Evolutionary conservation across 2,113 vertebrate species (phyloP), one percentile per base, ranked within the genome.

Genomic region (Genyomyrus donnyi): DNA sequence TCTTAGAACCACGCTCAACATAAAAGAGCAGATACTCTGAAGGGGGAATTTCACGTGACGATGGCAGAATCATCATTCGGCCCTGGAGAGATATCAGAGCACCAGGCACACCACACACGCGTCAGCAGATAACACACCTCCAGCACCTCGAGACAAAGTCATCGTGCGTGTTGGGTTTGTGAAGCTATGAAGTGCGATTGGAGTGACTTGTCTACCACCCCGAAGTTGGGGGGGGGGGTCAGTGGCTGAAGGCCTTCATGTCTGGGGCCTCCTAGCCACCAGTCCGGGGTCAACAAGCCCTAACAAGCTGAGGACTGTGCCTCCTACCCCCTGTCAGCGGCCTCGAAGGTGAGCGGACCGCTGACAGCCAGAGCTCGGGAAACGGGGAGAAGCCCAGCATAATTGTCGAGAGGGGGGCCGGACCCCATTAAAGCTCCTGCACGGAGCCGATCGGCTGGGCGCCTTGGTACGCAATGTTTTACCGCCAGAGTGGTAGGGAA

Each of bases 391-490:
- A 74, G 58, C 27, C 15, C 8, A 9, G 88, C 11, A 10, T 42
- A 42, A 42, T 27, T 53, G 88, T n/a, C 7, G 9, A 21, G 46
- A 9, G 85, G 83, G 50, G 49, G 50, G n/a, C 2, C 8, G 85
- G 19, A 56, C 50, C 74, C 85, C 50, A 53, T 87, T 85, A 85
- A 48, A 85, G 46, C 77, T 35, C 19, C 6, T 70, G 10, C 48
- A 50, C 0, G 17, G 88, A 70, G 17, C 45, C 9, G n/a, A 58
- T 83, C 53, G 90, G 46, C 83, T 50, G 88, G 89, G 90, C 84
- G 27, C 80, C 56, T 91, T 83, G 90, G 80, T 92, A 90, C 90
- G 88, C 91, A 46, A n/a, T 46, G 74, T 88, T 88, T 5, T 48
- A 88, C 74, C 19, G 35, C 17, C 89, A 50, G 5, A 77, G 46